Percentiles rank a stretch among this genome's conserved stretches.
Evolutionary conservation across 2,113 vertebrate species (phyloP).

Genomic region (Siphamia tubifer): DNA sequence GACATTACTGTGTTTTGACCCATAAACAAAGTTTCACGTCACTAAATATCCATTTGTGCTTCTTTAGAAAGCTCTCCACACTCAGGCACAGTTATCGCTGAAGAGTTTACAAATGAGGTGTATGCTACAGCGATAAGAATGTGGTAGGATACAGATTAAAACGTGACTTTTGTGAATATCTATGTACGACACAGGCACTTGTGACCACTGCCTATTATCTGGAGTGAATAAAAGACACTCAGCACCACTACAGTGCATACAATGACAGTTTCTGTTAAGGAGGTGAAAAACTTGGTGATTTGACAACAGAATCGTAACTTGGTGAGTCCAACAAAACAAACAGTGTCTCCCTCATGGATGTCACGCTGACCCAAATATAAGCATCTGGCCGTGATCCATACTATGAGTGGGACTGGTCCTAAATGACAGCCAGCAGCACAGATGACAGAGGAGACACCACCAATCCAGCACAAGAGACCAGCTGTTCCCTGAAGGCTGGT

Average conservation of each 20-base stretch:
- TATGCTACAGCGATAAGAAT: neutral
- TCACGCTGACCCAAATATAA: constrained; percentile 24
- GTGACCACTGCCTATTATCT: constrained; percentile 23
- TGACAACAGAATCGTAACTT: constrained; percentile 20
- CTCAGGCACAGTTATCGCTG: too few species aligned
- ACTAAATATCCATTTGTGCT: neutral
- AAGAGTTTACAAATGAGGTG: neutral
- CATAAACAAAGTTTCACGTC: too few species aligned
- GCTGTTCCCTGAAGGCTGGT: too few species aligned
- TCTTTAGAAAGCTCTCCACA: neutral
- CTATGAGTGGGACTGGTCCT: neutral
- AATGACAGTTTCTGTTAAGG: constrained; percentile 46
- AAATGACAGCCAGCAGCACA: neutral
- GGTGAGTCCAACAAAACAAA: constrained; percentile 33
- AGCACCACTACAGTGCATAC: constrained; percentile 12
- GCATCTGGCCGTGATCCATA: constrained; percentile 10
- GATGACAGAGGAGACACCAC: too few species aligned
- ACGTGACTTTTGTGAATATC: neutral
- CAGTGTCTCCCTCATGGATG: constrained; percentile 19
- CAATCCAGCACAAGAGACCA: too few species aligned
- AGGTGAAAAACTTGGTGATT: constrained; percentile 23
- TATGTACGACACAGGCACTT: neutral
- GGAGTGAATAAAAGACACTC: neutral
- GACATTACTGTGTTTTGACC: too few species aligned
- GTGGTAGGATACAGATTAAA: neutral